Conservation (phyloP, 2,888 invertebrate species). For the Mylabris sibirica region DNA sequence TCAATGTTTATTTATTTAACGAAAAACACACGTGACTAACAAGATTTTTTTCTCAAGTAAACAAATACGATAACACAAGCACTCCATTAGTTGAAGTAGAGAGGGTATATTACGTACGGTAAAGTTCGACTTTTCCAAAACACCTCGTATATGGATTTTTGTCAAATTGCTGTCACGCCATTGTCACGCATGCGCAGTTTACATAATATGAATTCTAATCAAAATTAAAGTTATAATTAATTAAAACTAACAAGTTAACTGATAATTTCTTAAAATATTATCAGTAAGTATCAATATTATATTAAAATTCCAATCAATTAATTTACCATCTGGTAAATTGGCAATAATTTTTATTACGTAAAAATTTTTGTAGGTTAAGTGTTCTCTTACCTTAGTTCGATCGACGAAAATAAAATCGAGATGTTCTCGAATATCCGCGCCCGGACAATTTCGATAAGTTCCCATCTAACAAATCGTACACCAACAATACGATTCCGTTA, state of each 20-base stretch:
- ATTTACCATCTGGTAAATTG: neutral
- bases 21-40: too few relatives aligned
- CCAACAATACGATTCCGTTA: conserved; percentile 55
- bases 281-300: neutral
- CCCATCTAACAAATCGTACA: conserved; percentile 44
- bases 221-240: neutral
- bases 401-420: conserved; percentile 15
- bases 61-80: too few relatives aligned
- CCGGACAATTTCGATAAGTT: conserved; percentile 48
- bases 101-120: too few relatives aligned
- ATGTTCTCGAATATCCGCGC: conserved; percentile 31
- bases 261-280: neutral
- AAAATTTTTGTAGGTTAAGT: conserved; percentile 9
- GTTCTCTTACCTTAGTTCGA: neutral
- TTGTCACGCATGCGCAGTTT: neutral
- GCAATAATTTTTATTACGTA: neutral
- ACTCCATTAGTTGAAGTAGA: too few relatives aligned
- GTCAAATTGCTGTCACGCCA: neutral
- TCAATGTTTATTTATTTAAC: too few relatives aligned
- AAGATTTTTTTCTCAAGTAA: too few relatives aligned
- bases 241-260: neutral
- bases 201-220: conserved; percentile 9
- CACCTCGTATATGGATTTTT: neutral
- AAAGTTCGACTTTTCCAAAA: neutral
- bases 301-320: neutral